A percentile compares a stretch with the other conserved stretches of the same genome.
phyloP scores from a whole-genome alignment of 2,797 vertebrate genomes.

The Rallus crepitans region DNA sequence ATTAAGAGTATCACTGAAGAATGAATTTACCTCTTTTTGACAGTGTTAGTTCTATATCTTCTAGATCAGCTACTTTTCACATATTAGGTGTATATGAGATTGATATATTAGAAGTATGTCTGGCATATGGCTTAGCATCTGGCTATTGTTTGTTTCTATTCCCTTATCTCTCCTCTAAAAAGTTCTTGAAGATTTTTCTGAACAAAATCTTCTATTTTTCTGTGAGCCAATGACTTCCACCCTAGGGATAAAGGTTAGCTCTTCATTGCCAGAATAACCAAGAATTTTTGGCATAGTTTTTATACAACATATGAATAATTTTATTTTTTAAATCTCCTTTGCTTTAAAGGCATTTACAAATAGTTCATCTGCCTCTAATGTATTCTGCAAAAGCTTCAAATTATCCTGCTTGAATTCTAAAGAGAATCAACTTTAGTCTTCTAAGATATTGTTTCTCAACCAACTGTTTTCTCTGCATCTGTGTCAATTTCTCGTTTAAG shows the following conservation, averaged over 20 bases:
- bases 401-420: conserved; percentile 34
- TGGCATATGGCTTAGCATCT: neutral
- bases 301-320: neutral
- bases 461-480: conserved; percentile 39
- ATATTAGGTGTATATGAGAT: neutral
- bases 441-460: conserved; percentile 15
- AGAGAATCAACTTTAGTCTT: conserved; percentile 40
- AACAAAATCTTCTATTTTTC: conserved; percentile 18
- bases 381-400: conserved; percentile 32
- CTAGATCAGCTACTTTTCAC: neutral
- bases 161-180: neutral
- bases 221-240: neutral
- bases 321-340: conserved; percentile 9
- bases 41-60: neutral
- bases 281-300: conserved; percentile 15
- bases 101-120: neutral
- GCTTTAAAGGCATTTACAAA: conserved; percentile 19
- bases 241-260: neutral
- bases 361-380: conserved; percentile 1
- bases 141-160: neutral
- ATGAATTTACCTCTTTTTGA: neutral
- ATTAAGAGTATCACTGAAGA: neutral
- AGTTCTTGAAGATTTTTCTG: neutral
- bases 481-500: conserved; percentile 37
- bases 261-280: neutral